These are phyloP conservation scores for Standfussiana lucernea DNA, from an alignment of 2,888 invertebrate genomes.

Conservation along the genomic window DNA sequence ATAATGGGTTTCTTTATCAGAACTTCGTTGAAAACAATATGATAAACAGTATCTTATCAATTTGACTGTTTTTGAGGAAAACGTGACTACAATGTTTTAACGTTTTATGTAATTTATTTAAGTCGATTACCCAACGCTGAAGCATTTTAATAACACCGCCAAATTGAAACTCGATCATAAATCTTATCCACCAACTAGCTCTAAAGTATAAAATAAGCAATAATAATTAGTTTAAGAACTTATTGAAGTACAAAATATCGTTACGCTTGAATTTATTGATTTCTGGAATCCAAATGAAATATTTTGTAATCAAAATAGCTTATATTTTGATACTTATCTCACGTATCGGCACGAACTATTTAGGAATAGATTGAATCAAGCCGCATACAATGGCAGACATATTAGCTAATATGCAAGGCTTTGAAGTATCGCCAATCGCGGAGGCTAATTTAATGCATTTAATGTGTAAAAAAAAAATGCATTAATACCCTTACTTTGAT, in stretches of 20 bases:
- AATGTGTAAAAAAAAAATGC: too few relatives aligned
- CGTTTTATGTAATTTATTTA: not conserved
- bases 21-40: constrained; percentile 8
- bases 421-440: not conserved
- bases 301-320: too few relatives aligned
- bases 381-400: not conserved
- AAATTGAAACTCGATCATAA: not conserved
- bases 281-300: not conserved
- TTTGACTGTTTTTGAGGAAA: constrained; percentile 23
- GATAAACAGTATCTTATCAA: constrained; percentile 28
- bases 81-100: not conserved
- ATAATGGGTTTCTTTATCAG: constrained; percentile 14
- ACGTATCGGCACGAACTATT: constrained; percentile 12
- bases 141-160: not conserved
- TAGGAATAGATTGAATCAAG: constrained; percentile 6
- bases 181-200: not conserved
- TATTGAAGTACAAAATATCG: not conserved
- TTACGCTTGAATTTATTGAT: not conserved
- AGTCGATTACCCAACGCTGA: not conserved
- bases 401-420: not conserved
- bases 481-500: not conserved
- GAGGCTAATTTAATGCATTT: not conserved
- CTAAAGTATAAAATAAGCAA: not conserved
- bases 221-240: not conserved
- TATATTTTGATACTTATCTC: not conserved